phyloP scores from a whole-genome alignment of 2,113 vertebrate species.

The Gadus macrocephalus region DNA sequence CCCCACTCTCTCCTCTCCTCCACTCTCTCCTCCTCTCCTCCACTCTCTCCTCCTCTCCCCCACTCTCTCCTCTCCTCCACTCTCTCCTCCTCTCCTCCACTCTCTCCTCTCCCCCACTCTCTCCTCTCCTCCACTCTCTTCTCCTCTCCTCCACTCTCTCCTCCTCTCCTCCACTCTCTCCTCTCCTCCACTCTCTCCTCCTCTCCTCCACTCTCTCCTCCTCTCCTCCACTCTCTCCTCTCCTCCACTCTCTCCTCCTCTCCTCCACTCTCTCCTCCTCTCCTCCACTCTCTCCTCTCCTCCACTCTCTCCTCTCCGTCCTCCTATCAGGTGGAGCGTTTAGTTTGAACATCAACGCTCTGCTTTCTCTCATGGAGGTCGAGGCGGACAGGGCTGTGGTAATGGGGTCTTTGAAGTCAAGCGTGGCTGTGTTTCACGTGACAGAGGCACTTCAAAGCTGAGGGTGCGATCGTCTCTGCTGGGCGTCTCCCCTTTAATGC shows the following conservation, averaged over 20 bases:
- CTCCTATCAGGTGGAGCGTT: constrained; percentile 24
- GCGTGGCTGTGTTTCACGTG: constrained; percentile 58
- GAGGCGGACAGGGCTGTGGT: constrained; percentile 55
- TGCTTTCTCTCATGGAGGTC: constrained; percentile 49
- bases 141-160: constrained; percentile 2
- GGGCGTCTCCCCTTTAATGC: constrained; percentile 31
- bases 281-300: neutral
- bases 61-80: neutral
- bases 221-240: too few relatives aligned
- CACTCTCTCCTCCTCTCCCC: neutral
- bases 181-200: constrained; percentile 7
- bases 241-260: too few relatives aligned
- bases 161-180: neutral
- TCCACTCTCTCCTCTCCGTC: constrained; percentile 11
- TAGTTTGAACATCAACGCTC: constrained; percentile 37
- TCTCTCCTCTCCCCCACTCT: constrained; percentile 6
- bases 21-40: too few relatives aligned
- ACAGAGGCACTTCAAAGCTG: constrained; percentile 67
- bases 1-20: too few relatives aligned
- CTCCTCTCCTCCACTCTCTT: constrained; percentile 3
- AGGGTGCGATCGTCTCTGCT: constrained; percentile 42
- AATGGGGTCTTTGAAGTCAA: constrained; percentile 64
- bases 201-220: constrained; percentile 2
- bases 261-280: too few relatives aligned
- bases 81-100: neutral